Base-by-base conservation (phyloP, 2,888 invertebrate genomes). In the Coleophora flavipennella region DNA sequence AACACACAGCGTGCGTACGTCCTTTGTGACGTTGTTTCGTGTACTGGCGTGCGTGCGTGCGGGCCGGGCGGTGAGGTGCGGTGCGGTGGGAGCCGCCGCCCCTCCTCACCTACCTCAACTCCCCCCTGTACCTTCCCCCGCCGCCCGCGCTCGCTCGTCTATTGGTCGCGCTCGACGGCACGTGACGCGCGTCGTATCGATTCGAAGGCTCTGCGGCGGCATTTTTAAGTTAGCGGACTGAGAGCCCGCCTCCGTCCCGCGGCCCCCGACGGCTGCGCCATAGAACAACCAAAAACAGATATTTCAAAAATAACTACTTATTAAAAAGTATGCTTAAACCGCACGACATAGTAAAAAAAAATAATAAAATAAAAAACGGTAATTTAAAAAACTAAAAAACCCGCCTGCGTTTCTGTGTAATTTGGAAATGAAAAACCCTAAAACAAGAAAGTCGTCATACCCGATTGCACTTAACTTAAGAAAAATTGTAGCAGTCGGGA, bases 141-240 rank as follows among this genome's bases (percentile, higher is more conserved):
- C 59, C 73, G 66, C 62, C 62, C 66, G 63, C 64, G 71, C 68
- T 61, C 66, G 67, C 62, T 66, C 71, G 68, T 63, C 69, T 62
- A 81, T 80, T 81, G 81, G 83, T 74, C 71, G 77, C 71, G 72
- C 72, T 69, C 70, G 78, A 59, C 80, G 69, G 79, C 89, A 89
- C 90, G 90, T 91, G 91, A 89, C 85, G 80, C 80, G 77, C 86
- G 87, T 58, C 87, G 87, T 91, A 91, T 91, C 89, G 91, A 91
- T 91, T 91, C 90, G 89, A 88, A 88, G 87, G 87, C 88, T 87
- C 87, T 86, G 89, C 90, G 90, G 90, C 90, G 90, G 90, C 90
- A 91, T 91, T 91, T 91, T 91, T 90, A 91, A 91, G 88, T 90
- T 90, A 79, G 74, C 78, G 75, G 72, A 60, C 73, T 61, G 77